Evolutionary conservation across 2,888 invertebrate genomes (phyloP), one percentile per base, ranked within the genome.

Genomic region (Cheilosia pagana): DNA sequence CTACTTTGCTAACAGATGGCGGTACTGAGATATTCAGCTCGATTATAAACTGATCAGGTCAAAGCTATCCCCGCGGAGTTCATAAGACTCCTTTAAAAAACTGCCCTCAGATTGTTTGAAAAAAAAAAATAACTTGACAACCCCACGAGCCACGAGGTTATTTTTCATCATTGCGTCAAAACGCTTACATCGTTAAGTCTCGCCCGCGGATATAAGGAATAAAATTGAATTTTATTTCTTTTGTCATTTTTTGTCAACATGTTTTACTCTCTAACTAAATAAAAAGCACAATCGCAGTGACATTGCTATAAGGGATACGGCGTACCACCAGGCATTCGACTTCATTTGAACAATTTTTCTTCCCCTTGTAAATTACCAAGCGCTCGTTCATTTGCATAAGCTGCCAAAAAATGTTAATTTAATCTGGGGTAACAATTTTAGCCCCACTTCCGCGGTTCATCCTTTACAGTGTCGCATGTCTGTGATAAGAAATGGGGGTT

Each of bases 371-470:
- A 62, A 76, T 76, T 59, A 28, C 52, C 59, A 52, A 59, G 50
- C 53, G 10, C 28, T 52, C 52, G 55, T 60, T 63, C 62, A 77
- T 70, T 70, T 77, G 62, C 70, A 77, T 70, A 77, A 70, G 70
- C 70, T 70, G 41, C 57, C 57, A 23, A 62, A 55, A 76, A 70
- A 70, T 71, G 70, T 71, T 71, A 67, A 82, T 62, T 67, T 70
- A 45, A 77, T 76, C 21, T 25, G 41, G 23, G 53, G 28, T 31
- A 39, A 53, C 45, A 53, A 48, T 53, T 60, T 67, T 43, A 50
- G 23, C 53, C n/a, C 10, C 60, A 14, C 60, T 21, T 68, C 52
- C 21, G 41, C 23, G 43, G 35, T 48, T 55, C 39, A 62, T 68
- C n/a, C 35, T 60, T 55, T 19, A 60, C 28, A 52, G 45, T 62